Evolutionary conservation across 1,140 invertebrate genomes (phyloP), one percentile per base, ranked within the genome.

Genomic region (Pachyrhynchus sulphureomaculatus): DNA sequence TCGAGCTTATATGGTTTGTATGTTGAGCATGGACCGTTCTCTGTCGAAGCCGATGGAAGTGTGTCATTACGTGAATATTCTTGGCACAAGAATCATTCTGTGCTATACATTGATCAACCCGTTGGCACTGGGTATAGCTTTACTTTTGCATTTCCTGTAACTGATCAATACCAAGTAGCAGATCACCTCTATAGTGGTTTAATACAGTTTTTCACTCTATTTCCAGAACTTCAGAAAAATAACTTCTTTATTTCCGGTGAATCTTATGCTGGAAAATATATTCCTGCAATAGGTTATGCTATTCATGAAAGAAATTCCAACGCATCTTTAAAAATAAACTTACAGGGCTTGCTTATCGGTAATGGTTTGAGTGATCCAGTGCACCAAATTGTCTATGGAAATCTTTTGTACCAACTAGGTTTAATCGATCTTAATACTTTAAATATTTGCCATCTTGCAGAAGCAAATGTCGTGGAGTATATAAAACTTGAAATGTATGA

Each of bases 41-140:
- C 69, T 26, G 76, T 82, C 4, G 75, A 73, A 73, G 75, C n/a
- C n/a, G n/a, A 68, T 44, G 58, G 61, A 17, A 63, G 53, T 13
- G 9, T 87, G 1, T 69, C 76, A 66, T 74, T 72, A 67, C 76
- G 84, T 37, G 76, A 83, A 64, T 83, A 85, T 61, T 84, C 88
- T 0, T 93, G 91, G 91, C 85, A 82, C 29, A 79, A 81, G 17
- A 82, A 82, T 24, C 87, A 89, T 70, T 87, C 86, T 57, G 72
- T 93, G 56, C 71, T 93, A 2, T 93, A 90, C 68, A 88, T 93
- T 47, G 91, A 94, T 72, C 92, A 91, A 74, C 92, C 92, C 2
- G 90, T 91, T n/a, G 89, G 89, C 8, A 86, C 89, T 34, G 88
- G 88, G 2, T 89, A 81, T 69, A 90, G 88, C 75, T 89, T 88